phyloP scores from a whole-genome alignment of 2,113 vertebrate species.

The Pungitius pungitius region DNA sequence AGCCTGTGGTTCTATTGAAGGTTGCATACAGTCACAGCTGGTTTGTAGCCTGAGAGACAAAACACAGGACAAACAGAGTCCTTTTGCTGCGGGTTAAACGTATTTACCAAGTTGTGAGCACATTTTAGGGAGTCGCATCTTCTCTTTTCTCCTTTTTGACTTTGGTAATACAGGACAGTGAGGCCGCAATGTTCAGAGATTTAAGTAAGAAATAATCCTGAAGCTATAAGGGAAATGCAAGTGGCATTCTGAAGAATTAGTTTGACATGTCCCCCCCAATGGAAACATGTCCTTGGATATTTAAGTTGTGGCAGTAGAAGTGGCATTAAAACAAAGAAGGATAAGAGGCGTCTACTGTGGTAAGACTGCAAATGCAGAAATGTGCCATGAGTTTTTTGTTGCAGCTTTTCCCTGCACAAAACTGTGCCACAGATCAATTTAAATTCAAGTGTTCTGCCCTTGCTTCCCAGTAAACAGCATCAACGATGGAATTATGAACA shows the following conservation, averaged over 20 bases:
- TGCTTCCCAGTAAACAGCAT: conserved; percentile 2
- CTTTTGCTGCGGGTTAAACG: neutral
- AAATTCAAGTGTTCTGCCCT: conserved; percentile 24
- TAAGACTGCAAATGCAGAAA: neutral
- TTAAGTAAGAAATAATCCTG: neutral
- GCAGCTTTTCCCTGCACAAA: neutral
- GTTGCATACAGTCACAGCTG: neutral
- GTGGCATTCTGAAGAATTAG: neutral
- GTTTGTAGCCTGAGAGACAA: neutral
- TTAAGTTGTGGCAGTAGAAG: conserved; percentile 3
- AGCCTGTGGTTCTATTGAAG: neutral
- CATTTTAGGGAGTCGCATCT: no score
- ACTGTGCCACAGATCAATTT: conserved; percentile 13
- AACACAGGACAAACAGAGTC: neutral
- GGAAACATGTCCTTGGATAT: neutral
- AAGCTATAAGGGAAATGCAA: neutral
- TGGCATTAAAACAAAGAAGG: neutral
- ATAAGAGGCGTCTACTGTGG: neutral
- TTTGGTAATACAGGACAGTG: neutral
- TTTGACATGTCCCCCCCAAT: neutral
- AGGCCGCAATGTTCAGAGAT: neutral
- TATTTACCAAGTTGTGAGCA: neutral
- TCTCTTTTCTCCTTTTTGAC: no score
- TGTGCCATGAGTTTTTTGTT: conserved; percentile 7
- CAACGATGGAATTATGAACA: neutral